These are phyloP conservation scores for Hirtodrosophila alboralis DNA, from an alignment of 2,888 invertebrate species.

Conservation along the genomic window DNA sequence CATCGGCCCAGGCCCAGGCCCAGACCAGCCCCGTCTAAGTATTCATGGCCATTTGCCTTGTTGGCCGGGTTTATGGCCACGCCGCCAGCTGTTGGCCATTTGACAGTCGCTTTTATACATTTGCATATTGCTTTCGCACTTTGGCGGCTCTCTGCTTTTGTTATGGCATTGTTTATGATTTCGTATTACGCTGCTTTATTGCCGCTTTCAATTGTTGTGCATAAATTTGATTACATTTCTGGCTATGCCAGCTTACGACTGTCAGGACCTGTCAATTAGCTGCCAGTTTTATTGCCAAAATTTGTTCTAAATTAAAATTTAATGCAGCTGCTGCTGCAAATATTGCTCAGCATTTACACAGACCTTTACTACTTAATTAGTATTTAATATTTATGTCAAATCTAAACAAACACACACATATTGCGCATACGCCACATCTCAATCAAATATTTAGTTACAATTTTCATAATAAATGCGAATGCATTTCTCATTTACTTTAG, in stretches of 20 bases:
- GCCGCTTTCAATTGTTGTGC: conserved; percentile 65
- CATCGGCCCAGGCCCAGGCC: conserved; percentile 1
- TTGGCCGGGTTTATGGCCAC: conserved; percentile 36
- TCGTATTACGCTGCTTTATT: conserved; percentile 65
- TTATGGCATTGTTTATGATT: conserved; percentile 74
- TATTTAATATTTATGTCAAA: conserved; percentile 42
- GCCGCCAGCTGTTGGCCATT: conserved; percentile 70
- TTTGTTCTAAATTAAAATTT: conserved; percentile 38
- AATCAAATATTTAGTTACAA: conserved; percentile 51
- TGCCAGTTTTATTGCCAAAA: conserved; percentile 30
- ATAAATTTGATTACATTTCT: conserved; percentile 75
- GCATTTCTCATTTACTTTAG: conserved; percentile 12
- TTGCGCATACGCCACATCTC: conserved; percentile 44
- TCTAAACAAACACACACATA: background rate
- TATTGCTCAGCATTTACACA: background rate
- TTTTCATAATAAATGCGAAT: conserved; percentile 42
- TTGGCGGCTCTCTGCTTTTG: conserved; percentile 30
- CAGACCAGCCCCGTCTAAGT: conserved; percentile 23
- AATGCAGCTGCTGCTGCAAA: conserved; percentile 33
- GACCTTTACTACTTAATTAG: conserved; percentile 22
- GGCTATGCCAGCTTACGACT: conserved; percentile 30
- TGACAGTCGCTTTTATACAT: conserved; percentile 73
- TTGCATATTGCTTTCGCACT: conserved; percentile 74
- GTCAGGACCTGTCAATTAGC: conserved; percentile 62
- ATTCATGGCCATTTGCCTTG: conserved; percentile 54